Conservation (phyloP, 2,797 vertebrate species). For the Pyrrhura leucotis region DNA sequence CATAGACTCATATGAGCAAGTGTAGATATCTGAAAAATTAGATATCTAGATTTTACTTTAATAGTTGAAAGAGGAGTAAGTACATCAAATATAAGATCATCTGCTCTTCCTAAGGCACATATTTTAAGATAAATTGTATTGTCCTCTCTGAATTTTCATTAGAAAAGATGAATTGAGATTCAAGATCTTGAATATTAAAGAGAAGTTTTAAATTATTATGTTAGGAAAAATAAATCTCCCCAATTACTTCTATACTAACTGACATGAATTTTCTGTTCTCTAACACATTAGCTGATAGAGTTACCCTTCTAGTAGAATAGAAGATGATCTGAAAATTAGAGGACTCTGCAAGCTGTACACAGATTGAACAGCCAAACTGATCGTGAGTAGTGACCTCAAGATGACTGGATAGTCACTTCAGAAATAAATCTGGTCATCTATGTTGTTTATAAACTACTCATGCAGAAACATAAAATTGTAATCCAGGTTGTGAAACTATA, state of each 20-base stretch:
- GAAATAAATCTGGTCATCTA: background rate
- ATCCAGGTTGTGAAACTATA: background rate
- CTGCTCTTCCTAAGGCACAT: background rate
- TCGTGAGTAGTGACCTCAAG: fast-evolving
- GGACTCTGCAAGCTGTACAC: background rate
- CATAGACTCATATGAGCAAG: background rate
- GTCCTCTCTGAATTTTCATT: background rate
- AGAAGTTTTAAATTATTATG: background rate
- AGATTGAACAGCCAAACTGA: background rate
- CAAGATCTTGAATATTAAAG: background rate
- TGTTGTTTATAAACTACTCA: fast-evolving
- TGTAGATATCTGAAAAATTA: background rate
- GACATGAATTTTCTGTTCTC: background rate
- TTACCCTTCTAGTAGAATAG: background rate
- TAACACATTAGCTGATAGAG: background rate
- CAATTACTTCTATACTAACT: background rate
- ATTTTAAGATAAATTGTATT: background rate
- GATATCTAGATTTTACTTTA: background rate
- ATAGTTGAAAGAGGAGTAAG: background rate
- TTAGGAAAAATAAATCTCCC: background rate
- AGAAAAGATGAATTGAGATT: background rate
- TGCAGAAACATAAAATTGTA: background rate
- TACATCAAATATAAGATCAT: background rate
- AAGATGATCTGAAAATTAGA: background rate
- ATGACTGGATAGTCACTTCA: background rate